A percentile compares a stretch with the other conserved stretches of the same genome.
These are phyloP conservation scores for Rhipidura dahli DNA, from an alignment of 2,113 vertebrate genomes.

Conservation along the genomic window DNA sequence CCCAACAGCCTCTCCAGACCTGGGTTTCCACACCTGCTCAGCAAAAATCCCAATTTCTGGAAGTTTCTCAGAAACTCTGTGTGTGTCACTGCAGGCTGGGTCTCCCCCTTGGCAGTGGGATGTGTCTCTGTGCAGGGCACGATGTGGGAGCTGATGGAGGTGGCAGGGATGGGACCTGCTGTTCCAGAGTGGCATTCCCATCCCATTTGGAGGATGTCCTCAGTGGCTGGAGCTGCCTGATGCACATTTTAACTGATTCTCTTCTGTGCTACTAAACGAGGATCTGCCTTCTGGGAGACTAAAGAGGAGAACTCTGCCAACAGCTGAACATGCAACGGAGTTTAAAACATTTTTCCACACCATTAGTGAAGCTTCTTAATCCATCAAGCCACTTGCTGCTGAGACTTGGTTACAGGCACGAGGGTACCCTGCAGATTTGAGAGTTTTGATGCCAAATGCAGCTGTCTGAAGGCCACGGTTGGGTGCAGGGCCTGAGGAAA, in stretches of 20 bases:
- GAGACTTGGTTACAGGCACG: background rate
- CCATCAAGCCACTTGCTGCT: background rate
- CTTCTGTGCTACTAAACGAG: background rate
- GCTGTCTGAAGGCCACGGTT: background rate
- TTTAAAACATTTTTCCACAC: background rate
- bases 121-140: background rate
- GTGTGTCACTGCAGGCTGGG: background rate
- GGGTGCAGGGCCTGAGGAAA: background rate
- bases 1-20: background rate
- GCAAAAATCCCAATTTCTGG: background rate
- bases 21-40: background rate
- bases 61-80: background rate
- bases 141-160: fast-evolving
- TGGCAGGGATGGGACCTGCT: fast-evolving
- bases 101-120: too few relatives aligned
- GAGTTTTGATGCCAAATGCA: background rate
- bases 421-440: too few relatives aligned
- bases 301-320: background rate
- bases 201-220: background rate
- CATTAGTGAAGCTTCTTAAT: background rate
- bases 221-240: background rate
- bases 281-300: background rate
- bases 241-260: background rate
- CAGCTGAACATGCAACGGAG: background rate
- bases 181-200: background rate